Base-by-base conservation (phyloP, 2,797 vertebrate species). In the Adelosebastes latens region DNA sequence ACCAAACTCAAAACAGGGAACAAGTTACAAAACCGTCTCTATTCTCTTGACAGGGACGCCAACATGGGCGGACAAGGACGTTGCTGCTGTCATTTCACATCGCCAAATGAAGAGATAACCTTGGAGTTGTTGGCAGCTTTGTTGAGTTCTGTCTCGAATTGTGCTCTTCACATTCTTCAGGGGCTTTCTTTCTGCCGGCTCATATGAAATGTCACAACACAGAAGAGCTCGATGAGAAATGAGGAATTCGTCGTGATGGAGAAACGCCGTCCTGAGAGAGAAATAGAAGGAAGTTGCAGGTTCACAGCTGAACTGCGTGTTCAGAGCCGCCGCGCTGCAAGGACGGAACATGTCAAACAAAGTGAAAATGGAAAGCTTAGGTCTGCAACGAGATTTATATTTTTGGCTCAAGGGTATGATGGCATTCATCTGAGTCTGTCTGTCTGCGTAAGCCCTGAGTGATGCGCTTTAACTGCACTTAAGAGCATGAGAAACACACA, bases 391-490 rank as follows among this genome's bases (percentile, higher is more conserved):
- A 76, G 83, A 90, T 90, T 85, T 87, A 64, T 77, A 82, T 58
- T 77, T 88, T 78, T 68, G 66, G 80, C 84, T 92, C 65, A 79
- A 80, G 80, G 88, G 65, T 75, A 83, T 31, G 46, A 69, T 63
- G 62, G 83, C 71, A 75, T 86, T 87, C 64, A 77, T 87, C 74
- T 20, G 72, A 88, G 81, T 83, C 71, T 56, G 73, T 92, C 81
- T 88, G 83, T 87, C 80, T 84, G 68, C 65, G 75, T 85, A 71
- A 83, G 65, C 77, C 36, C 8, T 75, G 81, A 92, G 80, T 86
- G 78, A 90, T 81, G 83, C 9, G 18, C 79, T 88, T 86, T 84
- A 77, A 84, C 84, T 81, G 72, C 76, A 87, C 82, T 87, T 67
- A 80, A 73, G 79, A 76, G 82, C 85, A 73, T 55, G 53, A 85